Evolutionary conservation across 2,113 vertebrate species (phyloP), one percentile per base, ranked within the genome.

Genomic region (Malaclemys terrapin): DNA sequence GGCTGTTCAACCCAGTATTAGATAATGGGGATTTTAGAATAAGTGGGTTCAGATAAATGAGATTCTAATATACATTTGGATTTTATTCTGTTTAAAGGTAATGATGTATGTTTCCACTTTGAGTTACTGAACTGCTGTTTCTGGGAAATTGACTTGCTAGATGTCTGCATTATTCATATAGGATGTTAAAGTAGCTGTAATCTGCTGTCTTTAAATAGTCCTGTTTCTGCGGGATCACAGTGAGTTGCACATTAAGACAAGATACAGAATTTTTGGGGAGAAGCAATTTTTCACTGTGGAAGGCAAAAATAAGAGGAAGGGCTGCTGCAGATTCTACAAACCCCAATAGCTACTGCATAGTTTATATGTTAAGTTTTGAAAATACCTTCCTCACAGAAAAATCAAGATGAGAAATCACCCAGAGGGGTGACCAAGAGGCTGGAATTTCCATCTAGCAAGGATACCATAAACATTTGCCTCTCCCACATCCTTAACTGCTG

Each of bases 341-440:
- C 20, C 38, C 5, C 24, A 76, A 22, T 45, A 42, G 22, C 20
- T 25, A 12, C 20, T 42, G 10, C 24, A 38, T 22, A 6, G 19
- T 76, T 90, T 0, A 0, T 1, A 75, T 8, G 31, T 69, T 69
- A n/a, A 0, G 0, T 31, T 59, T 89, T 54, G 47, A 90, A 24
- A 42, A 75, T 20, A 27, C 9, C 13, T 83, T 91, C 35, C 17
- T 82, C 2, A 0, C 8, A 59, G 86, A 78, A 72, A 38, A 75
- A 49, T 24, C 80, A 56, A 59, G 49, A 2, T 8, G 0, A 16
- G 57, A 56, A 14, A 79, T 4, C 0, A 24, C 0, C 25, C 85
- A 83, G 45, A 85, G n/a, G 35, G 31, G 16, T 89, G 5, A 8
- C 20, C 5, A 6, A 56, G 42, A 22, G 42, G 3, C 25, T 86